Evolutionary conservation across 2,888 invertebrate genomes (phyloP), one percentile per base, ranked within the genome.

Genomic region (Sipunculus nudus): DNA sequence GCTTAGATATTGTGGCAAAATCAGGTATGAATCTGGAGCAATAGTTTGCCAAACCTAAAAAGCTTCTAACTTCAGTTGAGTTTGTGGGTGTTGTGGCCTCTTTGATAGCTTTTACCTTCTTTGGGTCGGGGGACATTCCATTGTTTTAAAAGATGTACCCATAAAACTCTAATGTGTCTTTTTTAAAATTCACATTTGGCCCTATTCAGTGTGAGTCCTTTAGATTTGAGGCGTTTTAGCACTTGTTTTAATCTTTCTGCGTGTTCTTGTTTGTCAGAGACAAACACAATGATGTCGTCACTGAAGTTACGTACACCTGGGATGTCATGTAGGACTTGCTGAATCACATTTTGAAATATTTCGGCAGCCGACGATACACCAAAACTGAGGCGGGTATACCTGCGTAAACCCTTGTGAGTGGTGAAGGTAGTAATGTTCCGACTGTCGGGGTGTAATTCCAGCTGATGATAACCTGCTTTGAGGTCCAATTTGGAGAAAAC

Each of bases 41-140:
- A 47, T 72, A 72, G 38, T 67, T 69, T 6, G 62, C 60, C 68
- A 73, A 67, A 8, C 69, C 75, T 2, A 70, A 55, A 26, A 75
- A 62, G 43, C 63, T 65, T 16, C 57, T 29, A 1, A 72, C 46
- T 56, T 73, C 74, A 8, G 62, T 35, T 21, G 63, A 61, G 19
- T 60, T 72, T 10, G 28, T 35, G 32, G 73, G 72, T n/a, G 29
- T 29, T 41, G 26, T 26, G 16, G 65, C 60, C 26, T 67, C 59
- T 35, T 55, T 52, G 21, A 75, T 58, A 4, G 71, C 65, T 6
- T 47, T 50, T 3, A 67, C 66, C 46, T 75, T 71, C 19, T 45
- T 48, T 13, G 67, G 58, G 46, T 74, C 69, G 23, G 59, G 61
- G 1, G 43, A 32, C 19, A 61, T 41, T 31, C 64, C 54, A 5